A percentile compares a stretch with the other conserved stretches of the same genome.
Conservation (phyloP, 2,113 vertebrate genomes). For the Chloroceryle aenea region DNA sequence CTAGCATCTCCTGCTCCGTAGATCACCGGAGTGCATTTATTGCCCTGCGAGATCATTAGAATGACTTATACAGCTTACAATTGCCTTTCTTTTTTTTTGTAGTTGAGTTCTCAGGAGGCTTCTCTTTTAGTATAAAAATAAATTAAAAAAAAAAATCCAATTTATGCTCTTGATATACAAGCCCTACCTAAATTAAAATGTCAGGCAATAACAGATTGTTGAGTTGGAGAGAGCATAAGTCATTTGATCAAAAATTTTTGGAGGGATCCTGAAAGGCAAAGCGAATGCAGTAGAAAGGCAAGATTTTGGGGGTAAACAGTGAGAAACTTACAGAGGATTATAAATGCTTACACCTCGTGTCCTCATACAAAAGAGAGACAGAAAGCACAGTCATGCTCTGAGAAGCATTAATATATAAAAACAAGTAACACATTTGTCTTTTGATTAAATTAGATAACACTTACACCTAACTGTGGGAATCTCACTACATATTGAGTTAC, state of each 20-base stretch:
- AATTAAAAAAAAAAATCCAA: neutral
- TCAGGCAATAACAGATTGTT: neutral
- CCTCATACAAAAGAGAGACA: neutral
- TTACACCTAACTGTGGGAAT: neutral
- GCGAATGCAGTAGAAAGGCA: neutral
- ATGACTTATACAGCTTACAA: neutral
- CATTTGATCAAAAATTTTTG: neutral
- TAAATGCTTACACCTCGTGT: neutral
- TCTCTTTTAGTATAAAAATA: neutral
- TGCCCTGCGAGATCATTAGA: neutral
- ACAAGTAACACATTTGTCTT: neutral
- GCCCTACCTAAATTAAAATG: neutral
- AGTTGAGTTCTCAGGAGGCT: neutral
- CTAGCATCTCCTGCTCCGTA: neutral
- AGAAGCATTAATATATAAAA: neutral
- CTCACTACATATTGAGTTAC: neutral
- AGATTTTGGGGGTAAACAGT: neutral
- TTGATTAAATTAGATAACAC: neutral
- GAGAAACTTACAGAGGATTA: neutral
- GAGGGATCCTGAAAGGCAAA: neutral
- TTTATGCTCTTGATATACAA: neutral
- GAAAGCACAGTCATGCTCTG: neutral
- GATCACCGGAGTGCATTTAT: constrained; percentile 12
- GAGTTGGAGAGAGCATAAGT: neutral
- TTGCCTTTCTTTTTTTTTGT: neutral